Base-by-base conservation (phyloP, 2,113 vertebrate genomes). In the Esox niger region DNA sequence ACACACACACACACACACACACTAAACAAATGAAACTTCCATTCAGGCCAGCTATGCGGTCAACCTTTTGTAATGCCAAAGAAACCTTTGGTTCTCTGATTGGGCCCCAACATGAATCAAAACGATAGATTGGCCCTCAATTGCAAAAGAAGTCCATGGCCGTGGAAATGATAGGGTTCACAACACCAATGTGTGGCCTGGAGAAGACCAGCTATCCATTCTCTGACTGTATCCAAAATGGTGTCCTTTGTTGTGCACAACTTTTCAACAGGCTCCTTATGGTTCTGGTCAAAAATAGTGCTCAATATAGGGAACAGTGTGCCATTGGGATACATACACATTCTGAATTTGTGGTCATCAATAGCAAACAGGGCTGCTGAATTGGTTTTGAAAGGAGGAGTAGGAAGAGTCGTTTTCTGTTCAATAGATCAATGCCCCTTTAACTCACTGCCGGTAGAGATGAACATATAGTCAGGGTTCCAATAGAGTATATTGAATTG, bases 71-170 rank as follows among this genome's bases (percentile, higher is more conserved):
- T 65, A 80, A 81, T 85, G 83, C 79, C 87, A 87, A 33, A 67
- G 74, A 70, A 69, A 74, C 77, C 74, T 77, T 88, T 84, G 85
- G 82, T 87, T 88, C 81, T 81, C 58, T 73, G 84, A 88, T 82
- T 84, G 84, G 79, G 65, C 65, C 67, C 73, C 55, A 21, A 86
- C 84, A 86, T 89, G 82, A 89, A 86, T 88, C 74, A 84, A 86
- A 82, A 77, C 10, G 58, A 89, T 86, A 79, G 79, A 85, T 86
- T 81, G 86, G 79, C 82, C 83, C 59, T 29, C 43, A 67, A 54
- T 35, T 77, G 64, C 56, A 59, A 74, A 70, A 57, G 68, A 80
- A 83, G 46, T 68, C 64, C 2, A 67, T 77, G 80, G 77, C 75
- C 33, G 64, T 33, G 69, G 79, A 75, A 87, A 84, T 82, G 80